Conservation (phyloP, 2,113 vertebrate genomes). For the Aptenodytes patagonicus region DNA sequence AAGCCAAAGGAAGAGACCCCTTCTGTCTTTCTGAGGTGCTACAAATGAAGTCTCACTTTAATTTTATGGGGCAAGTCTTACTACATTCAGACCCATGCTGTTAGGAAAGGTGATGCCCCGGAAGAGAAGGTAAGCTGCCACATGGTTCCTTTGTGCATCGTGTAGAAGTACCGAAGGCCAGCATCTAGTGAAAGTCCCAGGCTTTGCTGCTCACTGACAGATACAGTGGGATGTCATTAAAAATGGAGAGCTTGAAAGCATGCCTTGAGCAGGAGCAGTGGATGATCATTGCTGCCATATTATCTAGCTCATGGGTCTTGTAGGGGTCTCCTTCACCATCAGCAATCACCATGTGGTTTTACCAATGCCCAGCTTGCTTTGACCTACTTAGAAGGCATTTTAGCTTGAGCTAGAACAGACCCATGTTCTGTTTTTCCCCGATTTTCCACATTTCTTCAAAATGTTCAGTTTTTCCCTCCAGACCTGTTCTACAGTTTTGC, state of each 20-base stretch:
- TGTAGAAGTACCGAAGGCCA: not conserved
- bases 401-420: not conserved
- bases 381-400: not conserved
- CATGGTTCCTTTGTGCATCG: fast-evolving
- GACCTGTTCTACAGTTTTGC: not conserved
- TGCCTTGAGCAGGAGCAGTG: not conserved
- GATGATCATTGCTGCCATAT: not conserved
- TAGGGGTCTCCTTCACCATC: not conserved
- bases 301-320: not conserved
- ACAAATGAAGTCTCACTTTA: not conserved
- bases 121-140: not conserved
- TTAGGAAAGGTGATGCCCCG: not conserved
- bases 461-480: not conserved
- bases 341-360: not conserved
- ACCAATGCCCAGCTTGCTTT: not conserved
- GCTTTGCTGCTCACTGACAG: not conserved
- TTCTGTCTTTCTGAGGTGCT: not conserved
- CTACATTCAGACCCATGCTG: fast-evolving
- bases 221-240: not conserved
- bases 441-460: not conserved
- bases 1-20: not conserved
- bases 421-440: not conserved
- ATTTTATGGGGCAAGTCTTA: not conserved
- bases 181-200: not conserved
- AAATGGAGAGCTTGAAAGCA: not conserved